Evolutionary conservation across 2,888 invertebrate genomes (phyloP).

Genomic region (Drosophila tripunctata): DNA sequence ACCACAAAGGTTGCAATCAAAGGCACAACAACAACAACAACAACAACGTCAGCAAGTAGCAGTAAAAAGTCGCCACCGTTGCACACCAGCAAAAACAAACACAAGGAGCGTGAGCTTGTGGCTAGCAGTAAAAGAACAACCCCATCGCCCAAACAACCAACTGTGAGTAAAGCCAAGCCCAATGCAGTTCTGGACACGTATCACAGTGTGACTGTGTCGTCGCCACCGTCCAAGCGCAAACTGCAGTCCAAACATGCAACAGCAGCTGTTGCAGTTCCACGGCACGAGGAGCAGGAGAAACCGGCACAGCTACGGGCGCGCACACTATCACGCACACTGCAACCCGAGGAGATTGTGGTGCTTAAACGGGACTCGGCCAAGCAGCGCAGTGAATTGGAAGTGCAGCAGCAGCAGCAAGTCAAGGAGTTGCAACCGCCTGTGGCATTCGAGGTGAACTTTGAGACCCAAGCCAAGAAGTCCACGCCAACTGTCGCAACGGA

Average conservation of each 20-base stretch:
- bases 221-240: slow-evolving; percentile 81
- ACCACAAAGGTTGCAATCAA: slow-evolving; percentile 38
- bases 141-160: slow-evolving; percentile 55
- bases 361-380: slow-evolving; percentile 70
- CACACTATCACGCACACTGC: slow-evolving; percentile 73
- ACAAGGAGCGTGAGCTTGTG: slow-evolving; percentile 34
- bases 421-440: slow-evolving; percentile 71
- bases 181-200: slow-evolving; percentile 82
- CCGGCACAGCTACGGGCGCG: slow-evolving; percentile 39
- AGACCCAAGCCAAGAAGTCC: slow-evolving; percentile 34
- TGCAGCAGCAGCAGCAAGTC: slow-evolving; percentile 18
- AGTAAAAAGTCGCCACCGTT: slow-evolving; percentile 33
- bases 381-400: slow-evolving; percentile 57
- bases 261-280: background rate
- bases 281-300: background rate
- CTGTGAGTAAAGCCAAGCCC: slow-evolving; percentile 62
- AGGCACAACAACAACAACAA: slow-evolving; percentile 21
- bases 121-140: slow-evolving; percentile 43
- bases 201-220: slow-evolving; percentile 83
- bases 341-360: slow-evolving; percentile 78
- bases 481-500: slow-evolving; percentile 33
- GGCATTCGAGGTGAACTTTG: slow-evolving; percentile 82
- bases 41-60: no score
- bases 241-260: slow-evolving; percentile 45
- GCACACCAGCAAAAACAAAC: slow-evolving; percentile 40